Evolutionary conservation across 1,140 invertebrate species (phyloP), one percentile per base, ranked within the genome.

Genomic region (Drosophila albomicans): DNA sequence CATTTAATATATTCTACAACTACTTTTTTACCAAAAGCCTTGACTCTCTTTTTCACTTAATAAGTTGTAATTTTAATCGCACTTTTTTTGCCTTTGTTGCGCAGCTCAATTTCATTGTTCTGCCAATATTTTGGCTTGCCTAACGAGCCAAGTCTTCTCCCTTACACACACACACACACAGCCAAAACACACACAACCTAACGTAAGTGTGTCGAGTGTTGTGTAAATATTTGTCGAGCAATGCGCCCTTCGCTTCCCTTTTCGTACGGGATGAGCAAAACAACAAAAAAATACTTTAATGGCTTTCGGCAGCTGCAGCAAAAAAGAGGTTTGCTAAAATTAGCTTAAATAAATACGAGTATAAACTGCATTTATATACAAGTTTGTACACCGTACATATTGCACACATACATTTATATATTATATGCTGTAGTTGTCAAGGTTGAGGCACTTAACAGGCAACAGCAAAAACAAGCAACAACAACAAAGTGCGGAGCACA

Each of bases 191-290:
- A 25, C 13, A 16, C 5, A 11, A 28, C 28, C 15, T n/a, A 13
- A 15, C 16, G 35, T n/a, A 82, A 82, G 80, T 79, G 80, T 80
- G 81, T 84, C 81, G 73, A 80, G 77, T 70, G 68, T 77, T 80
- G 63, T 51, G 61, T 56, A 84, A 84, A 84, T 84, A 80, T 84
- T 84, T 80, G 59, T 69, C 56, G 41, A 72, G 81, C 63, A 74
- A 81, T 72, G 63, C 76, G 63, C 49, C 20, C n/a, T 46, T 32
- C 52, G 49, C 57, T 43, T n/a, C 62, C 3, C 13, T 6, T 43
- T 20, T 25, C 4, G 20, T 4, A 15, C 54, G 10, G 15, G 11
- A 30, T 43, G n/a, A 30, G 43, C 46, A 20, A 49, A 59, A 54
- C 59, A 38, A 25, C 4, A 20, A 25, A 25, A 25, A 25, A 0